Conservation (phyloP, 2,888 invertebrate species). For the Lysandra coridon region DNA sequence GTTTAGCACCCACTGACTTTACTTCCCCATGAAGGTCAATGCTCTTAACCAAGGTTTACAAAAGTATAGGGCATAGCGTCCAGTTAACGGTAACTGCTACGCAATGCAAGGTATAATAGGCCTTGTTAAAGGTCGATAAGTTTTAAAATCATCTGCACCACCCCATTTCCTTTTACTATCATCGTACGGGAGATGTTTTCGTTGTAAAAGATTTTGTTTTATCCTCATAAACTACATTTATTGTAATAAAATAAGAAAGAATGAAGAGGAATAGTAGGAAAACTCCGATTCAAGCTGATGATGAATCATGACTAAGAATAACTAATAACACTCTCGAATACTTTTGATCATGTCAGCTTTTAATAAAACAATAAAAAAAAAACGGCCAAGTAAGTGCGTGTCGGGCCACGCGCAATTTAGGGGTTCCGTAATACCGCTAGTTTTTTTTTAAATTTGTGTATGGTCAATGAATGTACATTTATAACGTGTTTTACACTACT, state of each 20-base stretch:
- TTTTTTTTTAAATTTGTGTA: too few relatives aligned
- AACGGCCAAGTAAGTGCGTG: too few relatives aligned
- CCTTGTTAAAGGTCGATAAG: neutral
- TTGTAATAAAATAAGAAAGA: neutral
- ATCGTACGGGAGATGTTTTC: neutral
- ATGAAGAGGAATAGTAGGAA: neutral
- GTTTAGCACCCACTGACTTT: slow-evolving; percentile 40
- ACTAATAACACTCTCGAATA: too few relatives aligned
- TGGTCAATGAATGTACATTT: too few relatives aligned
- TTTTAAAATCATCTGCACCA: slow-evolving; percentile 16
- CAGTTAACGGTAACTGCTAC: slow-evolving; percentile 39
- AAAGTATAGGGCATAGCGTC: slow-evolving; percentile 46
- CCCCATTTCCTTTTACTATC: slow-evolving; percentile 16
- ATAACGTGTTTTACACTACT: too few relatives aligned
- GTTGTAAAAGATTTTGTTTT: slow-evolving; percentile 9
- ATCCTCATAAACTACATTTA: neutral
- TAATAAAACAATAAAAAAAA: too few relatives aligned
- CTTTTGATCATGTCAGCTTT: too few relatives aligned
- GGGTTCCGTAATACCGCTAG: too few relatives aligned
- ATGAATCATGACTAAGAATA: too few relatives aligned
- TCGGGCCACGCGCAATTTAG: too few relatives aligned
- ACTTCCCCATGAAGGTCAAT: slow-evolving; percentile 46
- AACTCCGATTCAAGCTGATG: too few relatives aligned
- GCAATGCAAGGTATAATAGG: slow-evolving; percentile 12
- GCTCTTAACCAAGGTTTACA: slow-evolving; percentile 50